Conservation (phyloP, 1,140 invertebrate species). For the Copidosoma floridanum region DNA sequence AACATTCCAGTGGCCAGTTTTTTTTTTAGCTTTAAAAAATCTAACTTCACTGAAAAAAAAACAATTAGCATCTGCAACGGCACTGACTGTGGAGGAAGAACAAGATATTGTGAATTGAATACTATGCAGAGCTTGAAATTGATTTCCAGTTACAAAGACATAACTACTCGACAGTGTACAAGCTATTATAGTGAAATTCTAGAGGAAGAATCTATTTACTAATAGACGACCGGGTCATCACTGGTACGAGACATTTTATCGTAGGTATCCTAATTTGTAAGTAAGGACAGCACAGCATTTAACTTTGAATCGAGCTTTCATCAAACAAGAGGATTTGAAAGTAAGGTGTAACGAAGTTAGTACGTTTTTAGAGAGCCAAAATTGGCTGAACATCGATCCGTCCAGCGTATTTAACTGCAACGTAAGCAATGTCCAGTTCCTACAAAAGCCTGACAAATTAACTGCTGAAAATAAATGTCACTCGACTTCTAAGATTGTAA, state of each 20-base stretch:
- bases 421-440: constrained; percentile 36
- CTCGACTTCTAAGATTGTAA: constrained; percentile 42
- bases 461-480: constrained; percentile 40
- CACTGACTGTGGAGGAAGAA: too few relatives aligned
- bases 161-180: neutral
- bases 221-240: constrained; percentile 20
- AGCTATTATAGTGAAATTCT: neutral
- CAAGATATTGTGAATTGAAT: neutral
- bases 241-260: too few relatives aligned
- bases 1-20: too few relatives aligned
- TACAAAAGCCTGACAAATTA: constrained; percentile 38
- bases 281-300: constrained; percentile 22
- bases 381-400: constrained; percentile 9
- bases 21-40: too few relatives aligned
- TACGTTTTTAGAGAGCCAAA: constrained; percentile 16
- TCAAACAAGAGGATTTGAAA: too few relatives aligned
- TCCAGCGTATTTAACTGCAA: constrained; percentile 31
- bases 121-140: neutral
- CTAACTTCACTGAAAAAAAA: too few relatives aligned
- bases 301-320: too few relatives aligned
- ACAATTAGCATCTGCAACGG: too few relatives aligned
- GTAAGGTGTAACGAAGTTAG: constrained; percentile 19
- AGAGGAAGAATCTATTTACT: too few relatives aligned
- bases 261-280: constrained; percentile 21
- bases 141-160: neutral